phyloP scores from a whole-genome alignment of 1,140 invertebrate genomes.

The Musca domestica region DNA sequence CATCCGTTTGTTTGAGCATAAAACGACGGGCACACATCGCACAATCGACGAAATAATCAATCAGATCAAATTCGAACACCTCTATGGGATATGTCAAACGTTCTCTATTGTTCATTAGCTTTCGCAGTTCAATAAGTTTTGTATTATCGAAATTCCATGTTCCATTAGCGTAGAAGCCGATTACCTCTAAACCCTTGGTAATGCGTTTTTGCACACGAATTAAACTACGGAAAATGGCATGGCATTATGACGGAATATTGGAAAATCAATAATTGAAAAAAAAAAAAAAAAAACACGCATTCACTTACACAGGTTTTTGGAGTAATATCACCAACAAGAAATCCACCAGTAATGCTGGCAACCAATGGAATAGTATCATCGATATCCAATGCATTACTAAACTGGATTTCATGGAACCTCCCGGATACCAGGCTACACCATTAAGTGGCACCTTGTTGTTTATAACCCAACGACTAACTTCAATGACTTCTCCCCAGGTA shows the following conservation, averaged over 20 bases:
- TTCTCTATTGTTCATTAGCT: conserved; percentile 65
- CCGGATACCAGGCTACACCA: conserved; percentile 64
- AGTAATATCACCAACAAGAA: too few species aligned
- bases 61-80: conserved; percentile 68
- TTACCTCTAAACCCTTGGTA: conserved; percentile 78
- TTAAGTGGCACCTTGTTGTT: conserved; percentile 68
- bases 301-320: conserved; percentile 80
- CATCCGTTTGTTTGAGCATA: conserved; percentile 77
- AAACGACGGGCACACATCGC: conserved; percentile 70
- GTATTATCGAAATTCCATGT: conserved; percentile 76
- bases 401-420: too few species aligned
- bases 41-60: conserved; percentile 72
- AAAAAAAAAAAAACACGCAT: background rate
- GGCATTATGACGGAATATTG: conserved; percentile 31
- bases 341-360: too few species aligned
- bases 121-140: conserved; percentile 57
- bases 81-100: conserved; percentile 66
- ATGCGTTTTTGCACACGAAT: conserved; percentile 73
- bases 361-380: background rate
- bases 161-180: conserved; percentile 82
- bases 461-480: conserved; percentile 71
- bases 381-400: too few species aligned
- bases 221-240: conserved; percentile 59
- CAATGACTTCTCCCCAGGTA: conserved; percentile 74
- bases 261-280: background rate